Base-by-base conservation (phyloP, 2,888 invertebrate species). In the Acanthococcus lagerstroemiae region DNA sequence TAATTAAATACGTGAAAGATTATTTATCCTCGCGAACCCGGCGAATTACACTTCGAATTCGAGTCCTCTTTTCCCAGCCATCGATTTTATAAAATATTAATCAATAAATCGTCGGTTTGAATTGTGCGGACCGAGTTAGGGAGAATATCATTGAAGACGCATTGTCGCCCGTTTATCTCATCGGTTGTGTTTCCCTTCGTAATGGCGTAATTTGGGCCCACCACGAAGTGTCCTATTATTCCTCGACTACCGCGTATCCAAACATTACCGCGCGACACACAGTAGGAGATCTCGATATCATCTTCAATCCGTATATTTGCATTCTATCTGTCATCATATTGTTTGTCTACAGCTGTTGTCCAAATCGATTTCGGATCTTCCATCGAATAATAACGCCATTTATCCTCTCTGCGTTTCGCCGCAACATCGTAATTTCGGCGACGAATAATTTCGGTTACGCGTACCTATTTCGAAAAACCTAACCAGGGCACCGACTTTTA, bases 321-420 rank as follows among this genome's bases (percentile, higher is more conserved):
- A 52, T 52, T 52, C 50, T 48, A 61, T 61, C 61, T 63, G 63
- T 63, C 63, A 63, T 63, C 63, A 63, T 63, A 63, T 54, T 63
- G 63, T 63, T 63, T 63, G 52, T 52, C n/a, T 63, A 63, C 63
- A 63, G 63, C 63, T 63, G 63, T 63, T 63, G 15, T 37, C 37
- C 12, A 37, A 37, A 37, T 37, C 37, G 37, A 37, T 37, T 37
- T n/a, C 12, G n/a, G 37, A 37, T 37, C n/a, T 37, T 37, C n/a
- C 37, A n/a, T 37, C 2, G 37, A 2, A 37, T 37, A n/a, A 3
- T 37, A n/a, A 37, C 3, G 37, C n/a, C n/a, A n/a, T n/a, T n/a
- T n/a, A n/a, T n/a, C n/a, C n/a, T n/a, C n/a, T n/a, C n/a, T n/a
- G n/a, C n/a, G n/a, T n/a, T n/a, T n/a, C n/a, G n/a, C n/a, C n/a